These are phyloP conservation scores for Drosophila multiciliata DNA, from an alignment of 2,888 invertebrate species.

Conservation along the genomic window DNA sequence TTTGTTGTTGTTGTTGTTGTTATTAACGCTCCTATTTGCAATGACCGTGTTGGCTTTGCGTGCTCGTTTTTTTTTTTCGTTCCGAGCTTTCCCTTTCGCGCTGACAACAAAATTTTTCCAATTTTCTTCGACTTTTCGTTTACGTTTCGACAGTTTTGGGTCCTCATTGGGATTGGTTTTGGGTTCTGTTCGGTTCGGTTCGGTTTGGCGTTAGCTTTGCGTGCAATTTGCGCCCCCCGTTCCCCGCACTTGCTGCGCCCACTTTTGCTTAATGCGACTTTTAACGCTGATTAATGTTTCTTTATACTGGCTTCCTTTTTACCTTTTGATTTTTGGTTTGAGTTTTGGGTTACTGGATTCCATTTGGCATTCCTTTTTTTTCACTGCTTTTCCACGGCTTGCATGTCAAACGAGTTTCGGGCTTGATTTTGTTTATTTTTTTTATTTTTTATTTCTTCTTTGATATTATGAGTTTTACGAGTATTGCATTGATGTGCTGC, in stretches of 20 bases:
- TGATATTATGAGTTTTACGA: conserved; percentile 46
- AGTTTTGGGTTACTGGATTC: conserved; percentile 30
- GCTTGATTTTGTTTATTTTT: conserved; percentile 3
- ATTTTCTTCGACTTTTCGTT: conserved; percentile 77
- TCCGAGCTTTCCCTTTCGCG: conserved; percentile 40
- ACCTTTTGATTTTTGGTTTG: conserved; percentile 26
- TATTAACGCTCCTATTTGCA: conserved; percentile 8
- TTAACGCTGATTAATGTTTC: conserved; percentile 80
- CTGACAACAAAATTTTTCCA: conserved; percentile 59
- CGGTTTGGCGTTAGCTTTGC: conserved; percentile 37
- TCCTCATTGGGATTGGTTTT: conserved; percentile 41
- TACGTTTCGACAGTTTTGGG: conserved; percentile 66
- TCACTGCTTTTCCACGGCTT: conserved; percentile 52
- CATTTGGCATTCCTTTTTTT: conserved; percentile 52
- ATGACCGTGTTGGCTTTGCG: conserved; percentile 20
- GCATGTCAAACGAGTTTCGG: conserved; percentile 55
- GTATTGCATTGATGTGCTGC: conserved; percentile 44
- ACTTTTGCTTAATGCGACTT: conserved; percentile 78
- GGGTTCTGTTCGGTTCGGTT: conserved; percentile 5
- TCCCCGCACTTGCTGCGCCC: conserved; percentile 45
- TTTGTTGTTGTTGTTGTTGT: conserved; percentile 9
- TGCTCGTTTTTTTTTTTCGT: conserved; percentile 10
- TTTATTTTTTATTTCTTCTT: conserved; percentile 19
- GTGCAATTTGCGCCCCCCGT: conserved; percentile 54
- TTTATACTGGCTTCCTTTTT: conserved; percentile 35